phyloP scores from a whole-genome alignment of 2,888 invertebrate species.

The Hydrotaea diabolus region DNA sequence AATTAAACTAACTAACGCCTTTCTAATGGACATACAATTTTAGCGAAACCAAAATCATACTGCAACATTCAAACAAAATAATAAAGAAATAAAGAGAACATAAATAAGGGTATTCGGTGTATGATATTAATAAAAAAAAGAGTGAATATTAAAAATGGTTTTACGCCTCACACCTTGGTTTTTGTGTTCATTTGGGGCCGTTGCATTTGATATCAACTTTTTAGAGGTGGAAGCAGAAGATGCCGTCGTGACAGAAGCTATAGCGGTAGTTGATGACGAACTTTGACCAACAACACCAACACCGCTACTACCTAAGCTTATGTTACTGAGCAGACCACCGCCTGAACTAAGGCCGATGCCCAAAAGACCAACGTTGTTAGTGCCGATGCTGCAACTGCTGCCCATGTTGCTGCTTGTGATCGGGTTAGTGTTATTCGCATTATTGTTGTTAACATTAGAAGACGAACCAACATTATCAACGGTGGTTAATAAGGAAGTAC shows the following conservation, averaged over 20 bases:
- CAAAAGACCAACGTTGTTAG: conserved; percentile 65
- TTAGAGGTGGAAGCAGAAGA: conserved; percentile 76
- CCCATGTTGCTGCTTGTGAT: conserved; percentile 80
- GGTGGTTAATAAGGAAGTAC: conserved; percentile 64
- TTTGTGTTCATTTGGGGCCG: conserved; percentile 78
- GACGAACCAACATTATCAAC: conserved; percentile 63
- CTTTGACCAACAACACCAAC: conserved; percentile 47
- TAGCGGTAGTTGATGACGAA: conserved; percentile 46
- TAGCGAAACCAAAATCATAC: not conserved
- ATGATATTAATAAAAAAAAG: conserved; percentile 28
- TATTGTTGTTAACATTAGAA: conserved; percentile 52
- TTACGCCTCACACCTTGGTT: conserved; percentile 82
- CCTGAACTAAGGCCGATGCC: conserved; percentile 67
- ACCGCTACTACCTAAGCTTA: conserved; percentile 64
- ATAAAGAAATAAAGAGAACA: conserved; percentile 42
- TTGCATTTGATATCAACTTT: conserved; percentile 65
- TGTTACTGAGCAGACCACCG: conserved; percentile 67
- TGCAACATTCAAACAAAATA: conserved; percentile 8
- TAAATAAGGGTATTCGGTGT: conserved; percentile 32
- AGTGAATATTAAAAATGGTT: conserved; percentile 55
- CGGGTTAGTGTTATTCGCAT: conserved; percentile 66
- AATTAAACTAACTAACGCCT: no score
- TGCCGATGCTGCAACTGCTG: conserved; percentile 73
- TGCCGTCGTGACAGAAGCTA: conserved; percentile 51
- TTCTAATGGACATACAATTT: no score